Evolutionary conservation across 2,797 vertebrate species (phyloP).

Genomic region (Urocyon cinereoargenteus): DNA sequence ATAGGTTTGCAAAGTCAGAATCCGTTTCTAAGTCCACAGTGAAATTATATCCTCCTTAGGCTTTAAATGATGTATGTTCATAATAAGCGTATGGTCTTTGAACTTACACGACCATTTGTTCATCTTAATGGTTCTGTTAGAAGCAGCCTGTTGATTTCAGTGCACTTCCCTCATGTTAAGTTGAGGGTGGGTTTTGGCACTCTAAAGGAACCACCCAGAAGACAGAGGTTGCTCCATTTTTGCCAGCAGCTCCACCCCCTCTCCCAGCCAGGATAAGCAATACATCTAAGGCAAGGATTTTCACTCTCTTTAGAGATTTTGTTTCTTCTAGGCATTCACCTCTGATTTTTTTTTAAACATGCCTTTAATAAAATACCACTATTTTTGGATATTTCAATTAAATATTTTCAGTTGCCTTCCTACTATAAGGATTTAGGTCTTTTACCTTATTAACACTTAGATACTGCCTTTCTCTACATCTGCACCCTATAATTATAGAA

Average conservation of each 20-base stretch:
- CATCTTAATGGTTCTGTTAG: neutral
- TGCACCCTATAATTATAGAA: neutral
- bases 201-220: neutral
- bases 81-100: neutral
- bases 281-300: neutral
- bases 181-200: neutral
- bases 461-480: neutral
- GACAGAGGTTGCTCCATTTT: neutral
- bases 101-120: neutral
- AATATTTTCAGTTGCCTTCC: neutral
- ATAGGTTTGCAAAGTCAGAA: neutral
- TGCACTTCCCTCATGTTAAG: fast-evolving
- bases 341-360: neutral
- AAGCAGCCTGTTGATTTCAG: neutral
- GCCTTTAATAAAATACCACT: neutral
- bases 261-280: neutral
- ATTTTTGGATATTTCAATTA: neutral
- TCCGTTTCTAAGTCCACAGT: neutral
- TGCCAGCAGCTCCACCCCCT: neutral
- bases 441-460: neutral
- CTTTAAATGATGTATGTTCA: neutral
- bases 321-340: neutral
- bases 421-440: neutral
- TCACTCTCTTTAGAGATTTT: neutral
- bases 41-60: neutral